These are phyloP conservation scores for Acholoe squamosa DNA, from an alignment of 2,888 invertebrate species.

Conservation along the genomic window DNA sequence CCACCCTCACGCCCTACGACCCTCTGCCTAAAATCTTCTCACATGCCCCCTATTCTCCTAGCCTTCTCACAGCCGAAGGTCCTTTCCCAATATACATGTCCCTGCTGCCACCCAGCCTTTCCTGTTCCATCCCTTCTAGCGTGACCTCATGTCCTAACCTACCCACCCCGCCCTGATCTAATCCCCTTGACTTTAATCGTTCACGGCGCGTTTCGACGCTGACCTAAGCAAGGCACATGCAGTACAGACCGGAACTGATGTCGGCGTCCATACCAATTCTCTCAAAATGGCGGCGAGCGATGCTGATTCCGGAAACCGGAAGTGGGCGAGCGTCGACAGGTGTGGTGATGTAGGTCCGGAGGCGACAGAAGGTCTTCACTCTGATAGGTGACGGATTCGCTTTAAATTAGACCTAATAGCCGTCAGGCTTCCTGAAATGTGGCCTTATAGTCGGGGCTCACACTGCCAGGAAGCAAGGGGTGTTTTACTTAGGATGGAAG, in stretches of 20 bases:
- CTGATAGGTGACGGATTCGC: no score
- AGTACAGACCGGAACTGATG: conserved; percentile 12
- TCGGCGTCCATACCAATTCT: conserved; percentile 28
- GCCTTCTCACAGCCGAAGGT: no score
- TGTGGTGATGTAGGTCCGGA: not conserved
- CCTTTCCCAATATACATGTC: not conserved
- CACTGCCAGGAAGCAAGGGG: no score
- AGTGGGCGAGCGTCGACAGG: not conserved
- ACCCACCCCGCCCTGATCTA: conserved; percentile 5
- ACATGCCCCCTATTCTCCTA: no score
- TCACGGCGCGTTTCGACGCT: not conserved
- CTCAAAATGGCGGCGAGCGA: not conserved
- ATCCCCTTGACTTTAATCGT: conserved; percentile 19
- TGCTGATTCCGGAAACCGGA: not conserved
- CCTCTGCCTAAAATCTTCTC: no score
- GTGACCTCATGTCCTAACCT: not conserved
- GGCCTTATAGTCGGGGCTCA: no score
- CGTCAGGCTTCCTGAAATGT: no score
- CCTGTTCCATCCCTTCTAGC: not conserved
- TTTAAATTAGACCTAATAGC: no score
- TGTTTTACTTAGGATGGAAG: no score
- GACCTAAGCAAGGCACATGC: not conserved
- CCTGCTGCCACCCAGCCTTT: not conserved
- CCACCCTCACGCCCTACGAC: no score
- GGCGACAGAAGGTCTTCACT: no score